These are phyloP conservation scores for Pionites leucogaster DNA, from an alignment of 2,113 vertebrate genomes.

Conservation along the genomic window DNA sequence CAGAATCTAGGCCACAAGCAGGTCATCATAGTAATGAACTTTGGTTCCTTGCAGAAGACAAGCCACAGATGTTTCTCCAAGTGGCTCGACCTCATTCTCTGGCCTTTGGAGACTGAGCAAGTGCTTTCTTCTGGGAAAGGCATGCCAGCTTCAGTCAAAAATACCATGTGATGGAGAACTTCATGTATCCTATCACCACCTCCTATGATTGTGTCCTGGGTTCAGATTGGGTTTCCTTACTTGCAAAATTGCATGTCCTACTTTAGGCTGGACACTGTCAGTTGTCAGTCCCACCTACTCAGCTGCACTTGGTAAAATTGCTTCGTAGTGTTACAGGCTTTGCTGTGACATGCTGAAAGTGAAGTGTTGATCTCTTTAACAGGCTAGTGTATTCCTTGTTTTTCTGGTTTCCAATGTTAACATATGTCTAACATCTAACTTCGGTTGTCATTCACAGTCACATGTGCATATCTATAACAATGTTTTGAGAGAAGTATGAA, in stretches of 20 bases:
- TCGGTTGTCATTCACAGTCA: not conserved
- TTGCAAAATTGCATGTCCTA: not conserved
- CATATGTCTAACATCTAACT: not conserved
- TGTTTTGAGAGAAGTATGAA: not conserved
- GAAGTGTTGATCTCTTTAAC: not conserved
- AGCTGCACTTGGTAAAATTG: not conserved
- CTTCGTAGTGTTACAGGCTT: not conserved
- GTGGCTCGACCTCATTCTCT: not conserved
- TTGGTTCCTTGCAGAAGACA: not conserved
- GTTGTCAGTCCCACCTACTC: not conserved
- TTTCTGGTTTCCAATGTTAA: not conserved
- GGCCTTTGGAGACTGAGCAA: not conserved
- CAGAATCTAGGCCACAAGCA: not conserved
- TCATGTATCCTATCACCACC: not conserved
- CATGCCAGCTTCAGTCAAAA: not conserved
- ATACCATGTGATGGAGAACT: not conserved
- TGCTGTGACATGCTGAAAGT: not conserved
- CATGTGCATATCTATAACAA: not conserved
- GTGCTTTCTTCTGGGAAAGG: not conserved
- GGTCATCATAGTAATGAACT: not conserved
- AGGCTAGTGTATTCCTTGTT: not conserved
- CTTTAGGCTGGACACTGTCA: not conserved
- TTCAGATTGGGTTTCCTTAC: not conserved
- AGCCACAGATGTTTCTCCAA: not conserved
- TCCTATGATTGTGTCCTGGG: not conserved